Evolutionary conservation across 2,113 vertebrate species (phyloP).

Genomic region (Cisticola juncidis): DNA sequence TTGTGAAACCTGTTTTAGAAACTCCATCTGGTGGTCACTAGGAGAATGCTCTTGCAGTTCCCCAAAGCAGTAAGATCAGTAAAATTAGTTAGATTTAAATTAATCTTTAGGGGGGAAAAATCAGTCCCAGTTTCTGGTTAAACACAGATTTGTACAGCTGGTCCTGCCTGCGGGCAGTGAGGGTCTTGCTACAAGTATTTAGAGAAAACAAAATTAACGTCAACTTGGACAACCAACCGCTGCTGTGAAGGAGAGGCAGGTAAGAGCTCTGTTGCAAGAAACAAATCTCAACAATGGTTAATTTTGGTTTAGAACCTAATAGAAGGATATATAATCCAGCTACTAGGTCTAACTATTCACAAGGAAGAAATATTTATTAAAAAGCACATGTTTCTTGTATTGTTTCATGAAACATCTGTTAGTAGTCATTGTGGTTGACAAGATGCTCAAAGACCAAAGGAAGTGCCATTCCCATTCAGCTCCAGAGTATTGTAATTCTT

Average conservation of each 20-base stretch:
- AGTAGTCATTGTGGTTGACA: neutral
- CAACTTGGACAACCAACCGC: neutral
- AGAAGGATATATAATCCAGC: neutral
- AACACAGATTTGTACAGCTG: neutral
- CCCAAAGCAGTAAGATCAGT: neutral
- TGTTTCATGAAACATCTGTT: slow-evolving; percentile 15
- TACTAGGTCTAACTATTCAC: neutral
- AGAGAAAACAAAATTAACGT: neutral
- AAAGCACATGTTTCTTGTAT: neutral
- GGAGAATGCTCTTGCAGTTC: neutral
- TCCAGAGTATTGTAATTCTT: neutral
- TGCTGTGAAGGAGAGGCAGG: neutral
- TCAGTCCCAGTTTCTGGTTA: neutral
- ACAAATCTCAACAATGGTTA: neutral
- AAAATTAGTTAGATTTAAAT: neutral
- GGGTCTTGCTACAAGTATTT: neutral
- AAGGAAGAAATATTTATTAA: neutral
- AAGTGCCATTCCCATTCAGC: neutral
- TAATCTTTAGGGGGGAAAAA: neutral
- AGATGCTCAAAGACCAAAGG: slow-evolving; percentile 13
- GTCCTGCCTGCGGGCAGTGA: neutral
- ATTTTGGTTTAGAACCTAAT: neutral
- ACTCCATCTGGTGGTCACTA: slow-evolving; percentile 56
- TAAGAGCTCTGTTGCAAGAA: neutral
- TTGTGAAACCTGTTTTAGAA: neutral